Conservation (phyloP, 1,140 invertebrate species). For the Teleopsis dalmanni region DNA sequence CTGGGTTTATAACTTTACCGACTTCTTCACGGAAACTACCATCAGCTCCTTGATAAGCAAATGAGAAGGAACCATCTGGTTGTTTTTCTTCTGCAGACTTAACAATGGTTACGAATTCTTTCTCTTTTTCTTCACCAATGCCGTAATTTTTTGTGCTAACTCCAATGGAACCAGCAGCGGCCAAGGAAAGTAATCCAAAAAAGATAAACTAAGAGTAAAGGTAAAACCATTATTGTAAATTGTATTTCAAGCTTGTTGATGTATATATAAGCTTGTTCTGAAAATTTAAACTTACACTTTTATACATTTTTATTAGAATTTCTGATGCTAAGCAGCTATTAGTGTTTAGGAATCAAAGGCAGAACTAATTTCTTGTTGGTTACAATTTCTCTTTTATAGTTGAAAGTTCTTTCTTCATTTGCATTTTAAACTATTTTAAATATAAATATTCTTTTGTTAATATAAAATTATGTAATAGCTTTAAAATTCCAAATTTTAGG, state of each 20-base stretch:
- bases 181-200: neutral
- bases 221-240: neutral
- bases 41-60: slow-evolving; percentile 31
- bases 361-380: neutral
- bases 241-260: neutral
- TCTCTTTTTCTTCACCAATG: slow-evolving; percentile 11
- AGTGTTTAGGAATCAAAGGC: neutral
- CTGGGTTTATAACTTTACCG: slow-evolving; percentile 19
- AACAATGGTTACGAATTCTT: slow-evolving; percentile 23
- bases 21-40: slow-evolving; percentile 23
- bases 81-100: slow-evolving; percentile 23
- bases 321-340: neutral
- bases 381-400: slow-evolving; percentile 6
- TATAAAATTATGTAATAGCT: no score
- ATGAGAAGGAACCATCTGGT: slow-evolving; percentile 30
- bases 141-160: neutral
- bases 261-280: neutral
- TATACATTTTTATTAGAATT: slow-evolving; percentile 25
- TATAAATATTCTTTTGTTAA: slow-evolving; percentile 1
- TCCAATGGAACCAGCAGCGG: neutral
- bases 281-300: slow-evolving; percentile 27
- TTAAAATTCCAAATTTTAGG: no score
- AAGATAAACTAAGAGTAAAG: neutral
- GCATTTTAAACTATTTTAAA: neutral
- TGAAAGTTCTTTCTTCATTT: neutral